Conservation (phyloP, 2,888 invertebrate genomes). For the Mesorhabditis sp. region DNA sequence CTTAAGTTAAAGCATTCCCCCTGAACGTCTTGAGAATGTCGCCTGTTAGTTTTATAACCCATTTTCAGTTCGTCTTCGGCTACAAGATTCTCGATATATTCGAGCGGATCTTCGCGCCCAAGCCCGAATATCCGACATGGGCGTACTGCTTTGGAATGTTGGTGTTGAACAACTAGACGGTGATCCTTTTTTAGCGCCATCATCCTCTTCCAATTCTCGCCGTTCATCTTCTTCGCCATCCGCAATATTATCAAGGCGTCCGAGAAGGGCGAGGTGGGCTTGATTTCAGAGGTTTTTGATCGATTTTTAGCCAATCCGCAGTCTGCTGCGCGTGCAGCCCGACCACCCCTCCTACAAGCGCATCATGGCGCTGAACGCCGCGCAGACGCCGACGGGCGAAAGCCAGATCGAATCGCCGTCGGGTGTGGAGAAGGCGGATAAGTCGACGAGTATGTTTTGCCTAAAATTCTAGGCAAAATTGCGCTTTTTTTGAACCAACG, state of each 20-base stretch:
- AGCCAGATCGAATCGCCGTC: too few species aligned
- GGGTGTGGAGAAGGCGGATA: too few species aligned
- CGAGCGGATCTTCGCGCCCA: not conserved
- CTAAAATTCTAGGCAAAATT: too few species aligned
- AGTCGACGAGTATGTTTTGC: too few species aligned
- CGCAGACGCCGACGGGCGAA: too few species aligned
- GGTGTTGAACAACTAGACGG: not conserved
- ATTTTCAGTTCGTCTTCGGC: conserved; percentile 1
- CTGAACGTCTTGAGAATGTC: too few species aligned
- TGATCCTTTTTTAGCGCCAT: not conserved
- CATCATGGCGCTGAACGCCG: not conserved
- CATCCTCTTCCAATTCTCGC: not conserved
- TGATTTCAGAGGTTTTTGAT: not conserved
- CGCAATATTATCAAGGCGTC: not conserved
- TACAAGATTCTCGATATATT: not conserved
- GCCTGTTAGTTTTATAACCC: not conserved
- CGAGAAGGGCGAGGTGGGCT: not conserved
- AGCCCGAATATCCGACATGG: not conserved
- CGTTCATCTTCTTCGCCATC: not conserved
- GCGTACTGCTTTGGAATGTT: not conserved
- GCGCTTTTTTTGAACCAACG: too few species aligned
- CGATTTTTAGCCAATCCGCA: not conserved
- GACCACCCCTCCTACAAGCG: not conserved
- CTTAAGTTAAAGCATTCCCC: too few species aligned
- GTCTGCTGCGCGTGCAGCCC: not conserved